Evolutionary conservation across 2,797 vertebrate genomes (phyloP).

Genomic region (Rhabdomys pumilio): DNA sequence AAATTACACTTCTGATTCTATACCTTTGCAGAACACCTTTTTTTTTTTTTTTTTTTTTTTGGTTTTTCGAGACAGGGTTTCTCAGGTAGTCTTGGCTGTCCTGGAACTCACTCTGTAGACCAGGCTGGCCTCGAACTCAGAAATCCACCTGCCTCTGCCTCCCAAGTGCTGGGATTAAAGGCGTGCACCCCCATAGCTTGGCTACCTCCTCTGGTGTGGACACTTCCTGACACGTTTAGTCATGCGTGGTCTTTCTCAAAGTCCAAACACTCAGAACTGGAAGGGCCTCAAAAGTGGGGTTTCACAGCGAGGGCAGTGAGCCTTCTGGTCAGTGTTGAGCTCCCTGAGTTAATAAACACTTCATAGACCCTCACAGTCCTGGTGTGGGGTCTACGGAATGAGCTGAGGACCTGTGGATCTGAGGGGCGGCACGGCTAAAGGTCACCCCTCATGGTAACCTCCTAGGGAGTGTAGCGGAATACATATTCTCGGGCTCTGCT

Average conservation of each 20-base stretch:
- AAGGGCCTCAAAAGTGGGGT: slow-evolving; percentile 24
- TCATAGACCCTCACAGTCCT: neutral
- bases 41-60: too few relatives aligned
- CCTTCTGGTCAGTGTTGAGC: neutral
- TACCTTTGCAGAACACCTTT: neutral
- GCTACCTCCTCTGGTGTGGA: neutral
- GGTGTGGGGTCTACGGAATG: neutral
- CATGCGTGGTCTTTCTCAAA: neutral
- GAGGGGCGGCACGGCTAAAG: neutral
- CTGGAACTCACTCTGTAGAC: neutral
- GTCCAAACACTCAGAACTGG: neutral
- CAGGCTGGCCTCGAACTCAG: neutral
- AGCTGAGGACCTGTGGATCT: neutral
- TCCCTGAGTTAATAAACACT: neutral
- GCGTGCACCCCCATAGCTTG: neutral
- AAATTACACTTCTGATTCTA: neutral
- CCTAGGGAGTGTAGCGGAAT: neutral
- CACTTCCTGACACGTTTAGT: neutral
- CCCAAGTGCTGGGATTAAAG: neutral
- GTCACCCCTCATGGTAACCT: neutral
- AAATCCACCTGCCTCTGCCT: neutral
- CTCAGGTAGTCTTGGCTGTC: neutral
- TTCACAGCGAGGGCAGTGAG: neutral
- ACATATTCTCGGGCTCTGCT: neutral
- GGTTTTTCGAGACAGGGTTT: too few relatives aligned